phyloP scores from a whole-genome alignment of 1,140 invertebrate genomes.

The Drosophila willistoni region DNA sequence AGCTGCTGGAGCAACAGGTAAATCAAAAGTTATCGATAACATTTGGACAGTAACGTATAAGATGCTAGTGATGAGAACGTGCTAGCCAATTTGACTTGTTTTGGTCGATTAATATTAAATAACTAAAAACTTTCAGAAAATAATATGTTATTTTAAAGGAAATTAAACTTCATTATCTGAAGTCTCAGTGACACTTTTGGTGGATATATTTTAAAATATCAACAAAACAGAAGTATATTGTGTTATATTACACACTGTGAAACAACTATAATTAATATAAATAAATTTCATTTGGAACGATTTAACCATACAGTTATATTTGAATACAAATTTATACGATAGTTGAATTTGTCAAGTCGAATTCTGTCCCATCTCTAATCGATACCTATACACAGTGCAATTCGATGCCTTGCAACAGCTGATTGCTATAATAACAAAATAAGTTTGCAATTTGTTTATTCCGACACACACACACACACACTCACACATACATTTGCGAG shows the following conservation, averaged over 20 bases:
- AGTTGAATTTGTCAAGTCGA: too few species aligned
- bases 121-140: not conserved
- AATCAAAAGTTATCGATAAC: constrained; percentile 12
- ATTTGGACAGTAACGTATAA: not conserved
- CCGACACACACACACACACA: constrained; percentile 23
- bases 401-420: constrained; percentile 16
- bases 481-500: not conserved
- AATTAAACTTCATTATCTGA: too few species aligned
- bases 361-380: constrained; percentile 2
- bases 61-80: constrained; percentile 3
- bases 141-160: too few species aligned
- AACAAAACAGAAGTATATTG: too few species aligned
- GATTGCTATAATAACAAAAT: constrained; percentile 49
- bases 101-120: not conserved
- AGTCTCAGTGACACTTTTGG: too few species aligned
- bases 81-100: too few species aligned
- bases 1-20: constrained; percentile 21
- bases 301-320: too few species aligned
- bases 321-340: too few species aligned
- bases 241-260: too few species aligned
- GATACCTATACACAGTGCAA: not conserved
- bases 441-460: constrained; percentile 48
- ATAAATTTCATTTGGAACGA: too few species aligned
- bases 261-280: too few species aligned
- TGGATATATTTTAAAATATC: too few species aligned